Evolutionary conservation across 2,888 invertebrate species (phyloP), one percentile per base, ranked within the genome.

Genomic region (Argyresthia albistria): DNA sequence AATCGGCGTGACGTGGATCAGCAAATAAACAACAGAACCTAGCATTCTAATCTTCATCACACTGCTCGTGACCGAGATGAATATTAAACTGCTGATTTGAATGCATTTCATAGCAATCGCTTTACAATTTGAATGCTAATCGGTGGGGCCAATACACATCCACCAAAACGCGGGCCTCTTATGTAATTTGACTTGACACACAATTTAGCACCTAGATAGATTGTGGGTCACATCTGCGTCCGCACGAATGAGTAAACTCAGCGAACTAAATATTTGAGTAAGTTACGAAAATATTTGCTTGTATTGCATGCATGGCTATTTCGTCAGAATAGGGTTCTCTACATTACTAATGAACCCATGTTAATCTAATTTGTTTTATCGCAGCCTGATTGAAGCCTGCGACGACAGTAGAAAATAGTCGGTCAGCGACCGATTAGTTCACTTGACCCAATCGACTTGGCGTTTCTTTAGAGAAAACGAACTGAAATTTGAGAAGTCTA

Each of bases 301-400:
- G 25, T 6, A 25, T 25, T 37, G 15, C 37, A 35, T 15, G 10
- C 46, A 37, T 46, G n/a, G 37, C 15, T 3, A 12, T 14, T 14
- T 12, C 14, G 37, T 42, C 15, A 71, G 68, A 74, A 77, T 78
- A 80, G 79, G 82, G 78, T 64, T 64, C 63, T 60, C 64, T 45
- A 15, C 45, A 35, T 10, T 50, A 15, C 12, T 16, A 15, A 8
- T 36, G 36, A 6, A 25, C 25, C 25, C 25, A 25, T 2, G 25
- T 25, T 25, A 6, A 25, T 25, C 25, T 25, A 25, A 6, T 25
- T 25, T 25, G 25, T 25, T 25, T 25, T 25, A 6, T 25, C 6
- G 6, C 6, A 6, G 25, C 6, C 6, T 25, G 25, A 25, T 25
- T 25, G 25, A 25, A 25, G 25, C 25, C 25, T 6, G 2, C 25